Percentiles rank a stretch among this genome's conserved stretches.
These are phyloP conservation scores for Chloroceryle amazona DNA, from an alignment of 2,797 vertebrate species.

Conservation along the genomic window DNA sequence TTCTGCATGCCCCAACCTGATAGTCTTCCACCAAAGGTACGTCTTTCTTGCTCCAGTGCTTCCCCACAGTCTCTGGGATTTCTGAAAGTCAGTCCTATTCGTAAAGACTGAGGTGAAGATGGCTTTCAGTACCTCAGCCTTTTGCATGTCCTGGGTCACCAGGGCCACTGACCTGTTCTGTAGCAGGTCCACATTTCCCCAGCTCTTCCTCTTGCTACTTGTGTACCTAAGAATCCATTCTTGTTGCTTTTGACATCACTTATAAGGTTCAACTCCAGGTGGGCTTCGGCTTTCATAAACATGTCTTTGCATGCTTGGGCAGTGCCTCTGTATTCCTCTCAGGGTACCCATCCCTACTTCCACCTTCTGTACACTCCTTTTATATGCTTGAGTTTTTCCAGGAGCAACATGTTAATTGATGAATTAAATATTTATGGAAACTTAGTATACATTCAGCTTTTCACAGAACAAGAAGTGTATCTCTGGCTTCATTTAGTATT, in stretches of 20 bases:
- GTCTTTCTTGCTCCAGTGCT: background rate
- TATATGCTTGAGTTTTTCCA: background rate
- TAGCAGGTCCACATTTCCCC: background rate
- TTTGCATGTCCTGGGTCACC: background rate
- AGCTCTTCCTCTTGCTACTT: background rate
- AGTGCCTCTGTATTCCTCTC: background rate
- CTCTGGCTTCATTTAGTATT: slow-evolving; percentile 30
- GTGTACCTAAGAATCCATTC: background rate
- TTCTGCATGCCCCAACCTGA: background rate
- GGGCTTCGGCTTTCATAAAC: background rate
- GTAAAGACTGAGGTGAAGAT: background rate
- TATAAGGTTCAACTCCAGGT: background rate
- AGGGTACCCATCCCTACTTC: background rate
- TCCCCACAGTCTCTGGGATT: background rate
- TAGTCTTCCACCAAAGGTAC: background rate
- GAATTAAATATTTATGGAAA: slow-evolving; percentile 9
- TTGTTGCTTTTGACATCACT: background rate
- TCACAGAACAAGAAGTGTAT: background rate
- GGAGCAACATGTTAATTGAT: background rate
- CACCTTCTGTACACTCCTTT: background rate
- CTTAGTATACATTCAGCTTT: slow-evolving; percentile 3
- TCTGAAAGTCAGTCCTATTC: background rate
- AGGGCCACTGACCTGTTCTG: background rate
- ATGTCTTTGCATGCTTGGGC: background rate
- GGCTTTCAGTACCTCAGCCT: background rate